These are phyloP conservation scores for Halocynthia aurantium DNA, from an alignment of 23 tunicate genomes.

Conservation along the genomic window DNA sequence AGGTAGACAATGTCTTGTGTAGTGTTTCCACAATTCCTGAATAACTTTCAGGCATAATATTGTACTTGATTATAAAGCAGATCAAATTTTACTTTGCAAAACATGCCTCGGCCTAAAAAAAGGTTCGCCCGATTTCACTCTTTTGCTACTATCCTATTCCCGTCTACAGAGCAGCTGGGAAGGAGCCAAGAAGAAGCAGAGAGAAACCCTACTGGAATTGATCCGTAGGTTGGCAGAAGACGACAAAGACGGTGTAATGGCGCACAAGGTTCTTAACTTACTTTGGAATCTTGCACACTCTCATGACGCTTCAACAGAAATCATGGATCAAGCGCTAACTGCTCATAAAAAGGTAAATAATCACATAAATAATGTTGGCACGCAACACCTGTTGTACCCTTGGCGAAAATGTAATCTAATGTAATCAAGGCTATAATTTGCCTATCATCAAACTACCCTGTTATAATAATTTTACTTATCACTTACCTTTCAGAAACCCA, in stretches of 20 bases:
- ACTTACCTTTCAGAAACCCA: no score
- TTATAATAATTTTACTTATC: no score
- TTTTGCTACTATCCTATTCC: not conserved
- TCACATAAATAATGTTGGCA: no score
- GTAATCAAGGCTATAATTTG: no score
- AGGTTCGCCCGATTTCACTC: not conserved
- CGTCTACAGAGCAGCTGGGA: slow-evolving; percentile 19
- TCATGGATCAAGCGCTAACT: slow-evolving; percentile 27
- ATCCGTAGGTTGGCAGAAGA: slow-evolving; percentile 34
- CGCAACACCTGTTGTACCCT: no score
- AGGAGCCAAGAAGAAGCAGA: slow-evolving; percentile 32
- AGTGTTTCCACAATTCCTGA: no score
- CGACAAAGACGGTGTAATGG: slow-evolving; percentile 40
- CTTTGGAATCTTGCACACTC: slow-evolving; percentile 34
- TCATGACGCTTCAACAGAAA: slow-evolving; percentile 24
- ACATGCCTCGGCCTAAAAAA: not conserved
- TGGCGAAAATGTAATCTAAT: no score
- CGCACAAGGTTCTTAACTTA: slow-evolving; percentile 28
- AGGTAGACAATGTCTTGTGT: not conserved
- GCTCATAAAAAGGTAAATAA: slow-evolving; percentile 22
- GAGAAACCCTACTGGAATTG: slow-evolving; percentile 33
- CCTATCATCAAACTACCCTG: no score
- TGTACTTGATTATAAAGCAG: not conserved
- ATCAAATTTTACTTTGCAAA: not conserved
- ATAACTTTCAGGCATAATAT: no score